Evolutionary conservation across 1,140 invertebrate genomes (phyloP).

Genomic region (Ceratoteleas bidentatus): DNA sequence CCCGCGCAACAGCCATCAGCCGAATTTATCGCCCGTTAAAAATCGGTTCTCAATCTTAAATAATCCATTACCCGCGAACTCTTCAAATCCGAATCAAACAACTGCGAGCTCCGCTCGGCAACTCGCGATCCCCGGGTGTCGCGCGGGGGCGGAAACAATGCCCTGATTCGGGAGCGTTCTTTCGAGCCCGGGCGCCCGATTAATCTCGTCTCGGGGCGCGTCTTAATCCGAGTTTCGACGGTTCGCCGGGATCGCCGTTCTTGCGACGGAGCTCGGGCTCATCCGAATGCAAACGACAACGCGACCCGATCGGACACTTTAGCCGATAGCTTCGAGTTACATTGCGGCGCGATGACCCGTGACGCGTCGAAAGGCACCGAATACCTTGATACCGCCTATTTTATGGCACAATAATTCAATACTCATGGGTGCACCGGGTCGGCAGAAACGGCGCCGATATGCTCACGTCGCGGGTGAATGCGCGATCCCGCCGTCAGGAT

Average conservation of each 20-base stretch:
- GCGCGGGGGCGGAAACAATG: too few species aligned
- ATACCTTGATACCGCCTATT: conserved; percentile 53
- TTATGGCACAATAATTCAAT: conserved; percentile 65
- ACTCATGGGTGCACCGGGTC: conserved; percentile 54
- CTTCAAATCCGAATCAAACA: conserved; percentile 22
- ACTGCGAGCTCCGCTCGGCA: not conserved
- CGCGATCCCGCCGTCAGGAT: conserved; percentile 40
- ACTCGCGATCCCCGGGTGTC: conserved; percentile 6
- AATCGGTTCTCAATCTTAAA: too few species aligned
- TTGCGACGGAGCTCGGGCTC: conserved; percentile 18
- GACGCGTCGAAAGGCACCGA: conserved; percentile 49
- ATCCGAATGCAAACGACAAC: conserved; percentile 50
- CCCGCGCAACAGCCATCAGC: too few species aligned
- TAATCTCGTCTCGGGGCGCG: conserved; percentile 25
- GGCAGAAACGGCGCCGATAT: conserved; percentile 52
- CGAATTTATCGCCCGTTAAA: too few species aligned
- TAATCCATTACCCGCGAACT: too few species aligned
- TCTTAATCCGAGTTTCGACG: conserved; percentile 48
- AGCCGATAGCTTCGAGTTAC: conserved; percentile 42
- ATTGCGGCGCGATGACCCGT: conserved; percentile 53
- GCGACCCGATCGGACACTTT: conserved; percentile 31
- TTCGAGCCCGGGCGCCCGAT: conserved; percentile 20
- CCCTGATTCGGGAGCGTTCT: conserved; percentile 17
- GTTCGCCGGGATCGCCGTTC: conserved; percentile 40
- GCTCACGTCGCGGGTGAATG: conserved; percentile 43